Percentiles rank a stretch among this genome's conserved stretches.
phyloP scores from a whole-genome alignment of 1,140 invertebrate species.

The Sinonovacula constricta region DNA sequence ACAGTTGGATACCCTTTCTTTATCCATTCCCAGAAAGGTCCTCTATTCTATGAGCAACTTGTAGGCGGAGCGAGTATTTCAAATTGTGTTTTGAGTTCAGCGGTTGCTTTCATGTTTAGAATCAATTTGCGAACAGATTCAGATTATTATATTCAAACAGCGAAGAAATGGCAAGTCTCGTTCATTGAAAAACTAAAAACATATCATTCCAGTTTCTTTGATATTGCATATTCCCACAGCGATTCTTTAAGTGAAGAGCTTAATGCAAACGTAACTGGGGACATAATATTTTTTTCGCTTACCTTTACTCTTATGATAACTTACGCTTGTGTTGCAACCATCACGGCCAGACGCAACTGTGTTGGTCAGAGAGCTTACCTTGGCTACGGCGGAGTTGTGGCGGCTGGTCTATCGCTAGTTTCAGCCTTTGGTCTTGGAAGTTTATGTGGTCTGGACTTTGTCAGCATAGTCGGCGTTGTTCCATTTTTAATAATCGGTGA shows the following conservation, averaged over 20 bases:
- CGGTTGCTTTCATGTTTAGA: background rate
- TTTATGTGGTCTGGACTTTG: slow-evolving; percentile 94
- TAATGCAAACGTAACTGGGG: too few species aligned
- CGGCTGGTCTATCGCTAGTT: slow-evolving; percentile 91
- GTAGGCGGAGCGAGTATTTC: slow-evolving; percentile 23
- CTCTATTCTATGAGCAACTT: slow-evolving; percentile 2
- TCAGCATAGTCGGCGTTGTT: slow-evolving; percentile 95
- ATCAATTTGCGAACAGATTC: slow-evolving; percentile 33
- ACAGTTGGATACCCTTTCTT: slow-evolving; percentile 22
- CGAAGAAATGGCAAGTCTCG: slow-evolving; percentile 20
- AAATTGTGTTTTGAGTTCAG: background rate
- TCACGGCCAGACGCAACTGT: slow-evolving; percentile 49
- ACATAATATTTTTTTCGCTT: too few species aligned
- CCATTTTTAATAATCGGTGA: slow-evolving; percentile 97
- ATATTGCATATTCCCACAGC: slow-evolving; percentile 51
- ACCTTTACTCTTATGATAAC: slow-evolving; percentile 66
- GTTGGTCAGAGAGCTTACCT: slow-evolving; percentile 92
- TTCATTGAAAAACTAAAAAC: slow-evolving; percentile 32
- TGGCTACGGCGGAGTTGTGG: slow-evolving; percentile 94
- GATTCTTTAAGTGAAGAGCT: slow-evolving; percentile 57
- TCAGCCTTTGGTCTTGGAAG: slow-evolving; percentile 94
- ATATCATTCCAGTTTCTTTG: background rate
- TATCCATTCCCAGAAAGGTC: background rate
- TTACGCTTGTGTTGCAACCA: slow-evolving; percentile 61
- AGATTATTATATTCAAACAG: too few species aligned